Conservation (phyloP, 2,113 vertebrate genomes). For the Saccopteryx leptura region DNA sequence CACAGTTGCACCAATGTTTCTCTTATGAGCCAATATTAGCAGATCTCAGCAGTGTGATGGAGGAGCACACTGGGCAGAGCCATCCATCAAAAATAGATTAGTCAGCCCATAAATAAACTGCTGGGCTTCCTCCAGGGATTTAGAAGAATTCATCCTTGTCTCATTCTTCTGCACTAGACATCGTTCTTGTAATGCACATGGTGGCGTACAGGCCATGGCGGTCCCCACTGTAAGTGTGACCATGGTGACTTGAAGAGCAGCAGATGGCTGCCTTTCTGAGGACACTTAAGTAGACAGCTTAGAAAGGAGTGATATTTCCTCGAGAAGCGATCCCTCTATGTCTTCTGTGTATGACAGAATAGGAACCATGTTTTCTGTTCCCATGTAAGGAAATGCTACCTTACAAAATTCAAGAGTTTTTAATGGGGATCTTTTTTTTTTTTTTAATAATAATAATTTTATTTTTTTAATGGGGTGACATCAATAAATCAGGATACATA, state of each 20-base stretch:
- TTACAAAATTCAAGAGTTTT: not conserved
- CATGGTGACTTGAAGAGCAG: too few relatives aligned
- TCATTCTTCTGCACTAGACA: not conserved
- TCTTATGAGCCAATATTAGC: constrained; percentile 76
- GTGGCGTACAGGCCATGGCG: not conserved
- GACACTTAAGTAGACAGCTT: not conserved
- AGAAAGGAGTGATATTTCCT: not conserved
- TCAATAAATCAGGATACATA: too few relatives aligned
- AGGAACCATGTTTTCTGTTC: not conserved
- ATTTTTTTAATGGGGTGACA: too few relatives aligned
- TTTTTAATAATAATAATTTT: too few relatives aligned
- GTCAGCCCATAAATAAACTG: constrained; percentile 67
- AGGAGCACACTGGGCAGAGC: constrained; percentile 77
- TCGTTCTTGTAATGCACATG: not conserved
- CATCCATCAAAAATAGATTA: constrained; percentile 81
- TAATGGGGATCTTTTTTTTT: too few relatives aligned
- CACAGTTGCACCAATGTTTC: constrained; percentile 68
- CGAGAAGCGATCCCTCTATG: not conserved
- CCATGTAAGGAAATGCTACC: not conserved
- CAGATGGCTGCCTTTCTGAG: not conserved
- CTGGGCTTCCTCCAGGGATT: constrained; percentile 36
- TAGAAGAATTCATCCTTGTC: constrained; percentile 51
- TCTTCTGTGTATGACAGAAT: not conserved
- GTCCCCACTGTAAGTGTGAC: too few relatives aligned
- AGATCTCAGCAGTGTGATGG: constrained; percentile 75